Evolutionary conservation across 35 echinoderm and acorn worm species (phyloP).

Genomic region (Heliocidaris tuberculata): DNA sequence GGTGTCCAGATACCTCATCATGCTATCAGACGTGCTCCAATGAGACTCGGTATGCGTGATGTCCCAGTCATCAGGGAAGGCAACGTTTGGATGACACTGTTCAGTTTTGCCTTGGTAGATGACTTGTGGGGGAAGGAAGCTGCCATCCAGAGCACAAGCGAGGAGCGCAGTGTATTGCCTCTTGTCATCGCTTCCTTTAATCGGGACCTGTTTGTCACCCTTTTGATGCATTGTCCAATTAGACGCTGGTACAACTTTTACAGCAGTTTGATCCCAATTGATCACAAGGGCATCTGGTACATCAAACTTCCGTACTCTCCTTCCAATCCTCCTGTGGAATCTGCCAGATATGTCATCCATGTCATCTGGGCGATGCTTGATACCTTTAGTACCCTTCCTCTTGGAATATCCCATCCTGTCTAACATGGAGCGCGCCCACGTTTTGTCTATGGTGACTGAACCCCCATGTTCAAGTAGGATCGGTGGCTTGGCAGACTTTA

Average conservation of each 20-base stretch:
- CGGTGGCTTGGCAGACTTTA: not conserved
- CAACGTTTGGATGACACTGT: not conserved
- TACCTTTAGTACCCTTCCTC: not conserved
- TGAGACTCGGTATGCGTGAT: not conserved
- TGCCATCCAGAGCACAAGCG: not conserved
- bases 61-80: not conserved
- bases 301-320: slow-evolving; percentile 29
- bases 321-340: slow-evolving; percentile 9
- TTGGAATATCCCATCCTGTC: not conserved
- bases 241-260: slow-evolving; percentile 26
- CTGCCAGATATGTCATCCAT: slow-evolving; percentile 14
- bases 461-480: slow-evolving; percentile 34
- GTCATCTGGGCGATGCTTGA: not conserved
- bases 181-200: slow-evolving; percentile 52
- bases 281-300: slow-evolving; percentile 44
- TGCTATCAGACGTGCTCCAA: not conserved
- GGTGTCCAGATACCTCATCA: not conserved
- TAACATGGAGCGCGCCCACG: not conserved
- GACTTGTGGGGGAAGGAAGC: not conserved
- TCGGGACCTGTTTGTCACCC: slow-evolving; percentile 37
- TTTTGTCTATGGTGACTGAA: not conserved
- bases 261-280: slow-evolving; percentile 60
- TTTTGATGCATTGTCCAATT: slow-evolving; percentile 45
- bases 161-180: slow-evolving; percentile 39
- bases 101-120: not conserved